Conservation (phyloP, 1,140 invertebrate species). For the Apis laboriosa region DNA sequence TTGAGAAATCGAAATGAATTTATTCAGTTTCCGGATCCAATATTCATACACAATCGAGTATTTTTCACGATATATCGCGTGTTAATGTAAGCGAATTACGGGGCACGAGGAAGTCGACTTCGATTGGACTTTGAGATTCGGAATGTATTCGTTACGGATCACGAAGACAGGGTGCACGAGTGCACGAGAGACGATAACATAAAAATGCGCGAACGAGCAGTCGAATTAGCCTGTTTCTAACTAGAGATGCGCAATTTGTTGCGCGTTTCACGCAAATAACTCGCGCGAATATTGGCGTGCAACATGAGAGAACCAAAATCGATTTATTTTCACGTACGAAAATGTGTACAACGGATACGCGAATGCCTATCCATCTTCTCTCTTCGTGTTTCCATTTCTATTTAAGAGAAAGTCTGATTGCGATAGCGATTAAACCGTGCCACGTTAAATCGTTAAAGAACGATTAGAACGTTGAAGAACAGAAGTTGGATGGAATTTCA, state of each 20-base stretch:
- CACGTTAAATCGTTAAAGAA: neutral
- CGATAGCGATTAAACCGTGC: slow-evolving; percentile 19
- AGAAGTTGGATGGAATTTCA: slow-evolving; percentile 4
- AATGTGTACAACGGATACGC: slow-evolving; percentile 1
- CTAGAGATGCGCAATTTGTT: slow-evolving; percentile 50
- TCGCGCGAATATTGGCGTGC: slow-evolving; percentile 32
- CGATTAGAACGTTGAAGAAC: neutral
- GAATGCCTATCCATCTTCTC: neutral
- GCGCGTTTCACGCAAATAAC: slow-evolving; percentile 51
- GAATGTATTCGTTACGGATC: neutral
- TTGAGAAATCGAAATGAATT: neutral
- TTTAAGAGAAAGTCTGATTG: slow-evolving; percentile 3
- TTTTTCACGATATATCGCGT: neutral
- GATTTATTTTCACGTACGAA: slow-evolving; percentile 27
- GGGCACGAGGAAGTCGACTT: neutral
- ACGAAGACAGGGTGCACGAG: neutral
- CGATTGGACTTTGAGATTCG: too few relatives aligned
- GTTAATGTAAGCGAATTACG: neutral
- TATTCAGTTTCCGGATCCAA: slow-evolving; percentile 39
- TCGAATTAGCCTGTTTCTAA: slow-evolving; percentile 35
- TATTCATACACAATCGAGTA: slow-evolving; percentile 13
- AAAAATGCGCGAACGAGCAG: slow-evolving; percentile 12
- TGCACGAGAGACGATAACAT: neutral
- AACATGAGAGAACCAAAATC: slow-evolving; percentile 15
- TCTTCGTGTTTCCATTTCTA: neutral